These are phyloP conservation scores for Mesembrinibis cayennensis DNA, from an alignment of 2,113 vertebrate genomes.

Conservation along the genomic window DNA sequence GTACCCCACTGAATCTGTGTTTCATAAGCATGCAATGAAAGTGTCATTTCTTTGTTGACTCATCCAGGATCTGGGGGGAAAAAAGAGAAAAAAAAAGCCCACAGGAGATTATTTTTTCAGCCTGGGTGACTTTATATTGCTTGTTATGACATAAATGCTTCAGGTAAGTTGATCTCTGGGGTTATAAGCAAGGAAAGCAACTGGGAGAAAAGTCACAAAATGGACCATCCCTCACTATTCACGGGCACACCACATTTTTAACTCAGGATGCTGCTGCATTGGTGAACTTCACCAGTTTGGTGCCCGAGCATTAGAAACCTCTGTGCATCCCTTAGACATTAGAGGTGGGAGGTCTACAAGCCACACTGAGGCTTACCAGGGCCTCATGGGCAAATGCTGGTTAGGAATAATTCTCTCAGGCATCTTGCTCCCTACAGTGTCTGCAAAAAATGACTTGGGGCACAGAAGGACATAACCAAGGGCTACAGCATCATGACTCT, in stretches of 20 bases:
- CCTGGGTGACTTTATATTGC: not conserved
- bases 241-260: not conserved
- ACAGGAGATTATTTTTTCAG: not conserved
- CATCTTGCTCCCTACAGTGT: not conserved
- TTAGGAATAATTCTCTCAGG: not conserved
- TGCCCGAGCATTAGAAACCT: not conserved
- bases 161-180: not conserved
- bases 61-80: not conserved
- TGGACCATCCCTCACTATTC: not conserved
- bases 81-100: not conserved
- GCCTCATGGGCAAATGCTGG: not conserved
- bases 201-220: not conserved
- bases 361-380: rapidly evolving
- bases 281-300: not conserved
- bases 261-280: not conserved
- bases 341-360: not conserved
- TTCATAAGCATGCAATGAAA: not conserved
- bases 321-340: not conserved
- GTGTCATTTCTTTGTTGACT: not conserved
- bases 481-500: not conserved
- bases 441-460: not conserved
- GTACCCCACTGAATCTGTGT: not conserved
- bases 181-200: not conserved
- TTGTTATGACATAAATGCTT: slow-evolving; percentile 1
- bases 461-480: rapidly evolving